Evolutionary conservation across 2,797 vertebrate species (phyloP), one percentile per base, ranked within the genome.

Genomic region (Malacoctenus gilli): DNA sequence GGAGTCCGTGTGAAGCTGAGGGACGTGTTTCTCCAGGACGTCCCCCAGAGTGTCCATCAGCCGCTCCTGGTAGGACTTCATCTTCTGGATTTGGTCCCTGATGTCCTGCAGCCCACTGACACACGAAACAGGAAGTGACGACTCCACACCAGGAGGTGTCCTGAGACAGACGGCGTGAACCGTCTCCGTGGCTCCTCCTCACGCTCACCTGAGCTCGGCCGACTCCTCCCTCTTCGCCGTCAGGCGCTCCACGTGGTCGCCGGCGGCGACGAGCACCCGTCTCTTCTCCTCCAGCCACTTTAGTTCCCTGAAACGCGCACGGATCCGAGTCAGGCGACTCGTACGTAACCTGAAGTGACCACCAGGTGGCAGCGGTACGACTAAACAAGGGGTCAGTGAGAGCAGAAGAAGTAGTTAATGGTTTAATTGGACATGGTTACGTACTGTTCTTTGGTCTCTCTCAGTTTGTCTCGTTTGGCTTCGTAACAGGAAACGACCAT

Each of bases 371-470:
- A n/a, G n/a, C n/a, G n/a, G n/a, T n/a, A n/a, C n/a, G n/a, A n/a
- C n/a, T n/a, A n/a, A n/a, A n/a, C n/a, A n/a, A n/a, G n/a, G n/a
- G n/a, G n/a, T n/a, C n/a, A n/a, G n/a, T n/a, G n/a, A n/a, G n/a
- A n/a, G n/a, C n/a, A n/a, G n/a, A n/a, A n/a, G n/a, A n/a, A n/a
- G n/a, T n/a, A n/a, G n/a, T n/a, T n/a, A n/a, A n/a, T n/a, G n/a
- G n/a, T n/a, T n/a, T n/a, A n/a, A n/a, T n/a, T n/a, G 44, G 16
- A 56, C 8, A 62, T 32, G 5, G 51, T 41, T 30, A 96, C 96
- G 72, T 49, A 99, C 96, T 93, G 92, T 88, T 88, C 77, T 65
- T 93, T 87, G 6, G 87, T 87, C 77, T 95, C 88, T 49, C 83
- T 90, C 55, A 96, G 74, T 44, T 88, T 80, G 77, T 91, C 85